Evolutionary conservation across 2,797 vertebrate genomes (phyloP).

Genomic region (Schizothorax lantsangensis): DNA sequence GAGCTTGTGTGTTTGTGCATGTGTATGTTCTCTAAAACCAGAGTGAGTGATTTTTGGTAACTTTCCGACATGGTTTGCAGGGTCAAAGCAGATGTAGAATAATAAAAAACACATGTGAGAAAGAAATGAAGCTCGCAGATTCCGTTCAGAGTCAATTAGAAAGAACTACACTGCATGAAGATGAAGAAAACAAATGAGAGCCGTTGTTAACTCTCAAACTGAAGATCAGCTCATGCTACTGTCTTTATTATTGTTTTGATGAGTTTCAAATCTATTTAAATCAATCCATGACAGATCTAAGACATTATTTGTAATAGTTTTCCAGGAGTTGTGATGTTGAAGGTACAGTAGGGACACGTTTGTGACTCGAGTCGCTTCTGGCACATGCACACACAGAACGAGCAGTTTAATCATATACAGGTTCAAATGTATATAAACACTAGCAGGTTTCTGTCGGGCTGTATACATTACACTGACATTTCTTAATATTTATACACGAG

Average conservation of each 20-base stretch:
- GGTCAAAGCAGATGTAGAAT: conserved; percentile 47
- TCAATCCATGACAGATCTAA: background rate
- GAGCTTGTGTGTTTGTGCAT: conserved; percentile 12
- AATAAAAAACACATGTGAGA: conserved; percentile 50
- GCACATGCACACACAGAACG: conserved; percentile 15
- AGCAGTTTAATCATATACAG: conserved; percentile 32
- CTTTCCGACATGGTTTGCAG: conserved; percentile 49
- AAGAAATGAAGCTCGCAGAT: conserved; percentile 8
- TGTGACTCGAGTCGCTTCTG: background rate
- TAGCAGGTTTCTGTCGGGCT: conserved; percentile 35
- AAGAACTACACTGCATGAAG: background rate
- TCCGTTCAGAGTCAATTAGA: background rate
- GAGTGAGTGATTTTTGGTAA: conserved; percentile 48
- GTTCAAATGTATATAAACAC: conserved; percentile 47
- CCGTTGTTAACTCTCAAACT: background rate
- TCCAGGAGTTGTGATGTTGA: background rate
- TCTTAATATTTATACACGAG: conserved; percentile 29
- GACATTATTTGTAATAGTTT: background rate
- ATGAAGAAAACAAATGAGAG: background rate
- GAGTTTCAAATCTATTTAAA: background rate
- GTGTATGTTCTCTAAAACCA: conserved; percentile 25
- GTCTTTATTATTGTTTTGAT: background rate
- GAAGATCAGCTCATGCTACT: background rate
- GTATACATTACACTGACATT: conserved; percentile 34
- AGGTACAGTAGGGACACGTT: background rate